Evolutionary conservation across 2,888 invertebrate genomes (phyloP), one percentile per base, ranked within the genome.

Genomic region (Lymantria dispar): DNA sequence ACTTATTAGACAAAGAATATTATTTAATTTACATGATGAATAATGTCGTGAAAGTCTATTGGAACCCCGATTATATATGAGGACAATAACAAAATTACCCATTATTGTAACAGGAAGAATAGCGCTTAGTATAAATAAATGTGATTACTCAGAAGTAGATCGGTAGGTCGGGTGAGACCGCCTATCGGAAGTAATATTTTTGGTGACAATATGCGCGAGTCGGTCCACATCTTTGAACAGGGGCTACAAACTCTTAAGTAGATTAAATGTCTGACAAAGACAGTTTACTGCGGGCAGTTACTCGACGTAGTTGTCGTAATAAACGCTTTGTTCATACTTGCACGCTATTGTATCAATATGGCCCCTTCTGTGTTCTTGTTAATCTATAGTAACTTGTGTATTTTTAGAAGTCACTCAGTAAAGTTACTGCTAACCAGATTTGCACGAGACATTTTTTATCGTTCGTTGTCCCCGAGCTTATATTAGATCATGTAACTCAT

Each of bases 231-330:
- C 76, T 72, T 72, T 72, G 76, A 77, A 78, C 74, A 71, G 72
- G 72, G 73, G 71, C 74, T 78, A 78, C 76, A 77, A 79, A 81
- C 72, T 80, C 77, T 78, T 85, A 85, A 87, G 81, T 86, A 85
- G 83, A 87, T 86, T 86, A 88, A 87, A 87, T 72, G 83, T 72
- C 72, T 76, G 62, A 87, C 85, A 87, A 87, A 78, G 74, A 78
- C 76, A 64, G 72, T 77, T 82, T 83, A 84, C 80, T 82, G 78
- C 75, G 70, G 66, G 70, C 70, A 74, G 72, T 76, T 72, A 70
- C 67, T 64, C 64, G 57, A 52, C 55, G 59, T 50, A 55, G 62
- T 53, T 64, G 64, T 62, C 72, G 76, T 74, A 78, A 69, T 63
- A 59, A 74, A 70, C 65, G 69, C 74, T 73, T 79, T 78, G 74